phyloP scores from a whole-genome alignment of 2,888 invertebrate species.

The Melieria picta region DNA sequence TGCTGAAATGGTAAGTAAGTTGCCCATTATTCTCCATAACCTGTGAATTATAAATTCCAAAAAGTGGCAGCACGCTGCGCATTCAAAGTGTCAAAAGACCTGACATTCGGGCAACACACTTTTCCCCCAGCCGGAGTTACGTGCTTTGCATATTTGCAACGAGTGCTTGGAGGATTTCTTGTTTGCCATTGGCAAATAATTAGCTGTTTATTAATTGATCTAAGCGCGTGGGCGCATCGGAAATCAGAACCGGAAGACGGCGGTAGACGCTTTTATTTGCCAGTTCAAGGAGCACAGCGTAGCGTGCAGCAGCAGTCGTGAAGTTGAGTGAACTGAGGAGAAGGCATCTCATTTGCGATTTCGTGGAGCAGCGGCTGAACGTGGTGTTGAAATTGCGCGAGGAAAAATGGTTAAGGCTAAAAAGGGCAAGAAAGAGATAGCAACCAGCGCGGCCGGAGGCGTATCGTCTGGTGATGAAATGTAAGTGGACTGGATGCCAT shows the following conservation, averaged over 20 bases:
- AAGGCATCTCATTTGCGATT: constrained; percentile 30
- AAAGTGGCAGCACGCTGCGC: too few species aligned
- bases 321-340: constrained; percentile 25
- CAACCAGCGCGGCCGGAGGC: constrained; percentile 56
- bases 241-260: background rate
- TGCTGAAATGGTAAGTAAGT: too few species aligned
- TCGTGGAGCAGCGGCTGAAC: constrained; percentile 50
- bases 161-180: background rate
- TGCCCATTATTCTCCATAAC: too few species aligned
- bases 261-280: background rate
- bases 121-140: constrained; percentile 16
- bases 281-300: background rate
- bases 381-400: constrained; percentile 65
- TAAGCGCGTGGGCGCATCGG: background rate
- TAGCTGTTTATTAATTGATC: constrained; percentile 17
- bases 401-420: constrained; percentile 81
- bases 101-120: constrained; percentile 5
- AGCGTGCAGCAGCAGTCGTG: constrained; percentile 20
- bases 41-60: too few species aligned
- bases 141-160: constrained; percentile 14
- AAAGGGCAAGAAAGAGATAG: constrained; percentile 81
- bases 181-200: constrained; percentile 3
- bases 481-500: constrained; percentile 68
- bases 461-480: constrained; percentile 75
- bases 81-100: too few species aligned